phyloP scores from a whole-genome alignment of 2,113 vertebrate genomes.

The Lucifuga dentata region DNA sequence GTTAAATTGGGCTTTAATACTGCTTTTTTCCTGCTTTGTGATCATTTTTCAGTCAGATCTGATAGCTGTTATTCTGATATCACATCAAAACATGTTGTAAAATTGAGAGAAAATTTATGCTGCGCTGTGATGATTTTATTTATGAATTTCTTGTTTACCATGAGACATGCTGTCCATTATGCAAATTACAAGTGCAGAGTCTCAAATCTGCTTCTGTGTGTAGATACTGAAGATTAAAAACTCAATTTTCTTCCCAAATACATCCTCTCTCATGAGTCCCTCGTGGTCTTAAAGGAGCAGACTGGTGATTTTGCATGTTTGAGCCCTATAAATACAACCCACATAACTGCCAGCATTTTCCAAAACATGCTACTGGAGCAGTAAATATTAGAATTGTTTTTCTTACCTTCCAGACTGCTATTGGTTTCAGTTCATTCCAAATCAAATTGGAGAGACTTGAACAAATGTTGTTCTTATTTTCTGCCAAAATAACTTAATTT shows the following conservation, averaged over 20 bases:
- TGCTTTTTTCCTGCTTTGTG: constrained; percentile 1
- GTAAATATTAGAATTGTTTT: too few relatives aligned
- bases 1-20: constrained; percentile 3
- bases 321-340: too few relatives aligned
- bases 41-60: neutral
- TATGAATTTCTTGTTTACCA: neutral
- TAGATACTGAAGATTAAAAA: constrained; percentile 39
- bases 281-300: too few relatives aligned
- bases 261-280: neutral
- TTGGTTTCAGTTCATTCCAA: too few relatives aligned
- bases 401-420: too few relatives aligned
- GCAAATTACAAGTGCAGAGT: constrained; percentile 14
- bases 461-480: too few relatives aligned
- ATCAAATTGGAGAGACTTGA: too few relatives aligned
- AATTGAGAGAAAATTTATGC: constrained; percentile 1
- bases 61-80: constrained; percentile 9
- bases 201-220: constrained; percentile 16
- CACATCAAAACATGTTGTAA: neutral
- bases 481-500: too few relatives aligned
- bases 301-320: too few relatives aligned
- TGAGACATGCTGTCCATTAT: neutral
- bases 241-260: constrained; percentile 16
- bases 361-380: too few relatives aligned
- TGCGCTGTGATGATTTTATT: constrained; percentile 29
- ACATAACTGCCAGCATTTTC: too few relatives aligned